These are phyloP conservation scores for Clarias macrocephalus DNA, from an alignment of 2,113 vertebrate species.

Conservation along the genomic window DNA sequence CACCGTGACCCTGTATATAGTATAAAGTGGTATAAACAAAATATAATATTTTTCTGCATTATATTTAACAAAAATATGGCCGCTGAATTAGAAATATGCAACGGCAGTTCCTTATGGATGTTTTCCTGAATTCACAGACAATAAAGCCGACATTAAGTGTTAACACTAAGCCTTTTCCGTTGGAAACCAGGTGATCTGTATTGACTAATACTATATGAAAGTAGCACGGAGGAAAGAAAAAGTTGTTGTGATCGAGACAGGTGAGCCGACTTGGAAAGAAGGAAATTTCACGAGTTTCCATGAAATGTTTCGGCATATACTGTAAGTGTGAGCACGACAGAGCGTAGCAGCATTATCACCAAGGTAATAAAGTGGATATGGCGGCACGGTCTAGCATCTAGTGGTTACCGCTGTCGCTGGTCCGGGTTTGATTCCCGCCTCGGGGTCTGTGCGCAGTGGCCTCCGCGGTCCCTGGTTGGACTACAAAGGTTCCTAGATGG, in stretches of 20 bases:
- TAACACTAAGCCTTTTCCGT: background rate
- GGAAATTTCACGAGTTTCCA: background rate
- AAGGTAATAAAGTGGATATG: background rate
- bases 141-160: background rate
- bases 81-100: background rate
- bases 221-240: background rate
- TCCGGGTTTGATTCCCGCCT: too few relatives aligned
- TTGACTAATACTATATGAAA: background rate
- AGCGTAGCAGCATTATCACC: background rate
- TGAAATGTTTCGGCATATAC: background rate
- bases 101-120: background rate
- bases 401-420: too few relatives aligned
- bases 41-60: background rate
- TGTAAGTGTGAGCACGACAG: background rate
- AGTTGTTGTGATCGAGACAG: background rate
- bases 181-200: background rate
- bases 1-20: too few relatives aligned
- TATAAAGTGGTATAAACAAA: too few relatives aligned
- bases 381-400: too few relatives aligned
- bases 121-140: background rate
- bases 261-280: background rate
- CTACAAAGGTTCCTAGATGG: too few relatives aligned
- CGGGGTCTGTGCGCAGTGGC: too few relatives aligned
- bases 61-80: background rate
- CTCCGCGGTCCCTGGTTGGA: too few relatives aligned